Percentiles rank a stretch among this genome's conserved stretches.
phyloP scores from a whole-genome alignment of 2,113 vertebrate genomes.

The Dolichotis patagonum region DNA sequence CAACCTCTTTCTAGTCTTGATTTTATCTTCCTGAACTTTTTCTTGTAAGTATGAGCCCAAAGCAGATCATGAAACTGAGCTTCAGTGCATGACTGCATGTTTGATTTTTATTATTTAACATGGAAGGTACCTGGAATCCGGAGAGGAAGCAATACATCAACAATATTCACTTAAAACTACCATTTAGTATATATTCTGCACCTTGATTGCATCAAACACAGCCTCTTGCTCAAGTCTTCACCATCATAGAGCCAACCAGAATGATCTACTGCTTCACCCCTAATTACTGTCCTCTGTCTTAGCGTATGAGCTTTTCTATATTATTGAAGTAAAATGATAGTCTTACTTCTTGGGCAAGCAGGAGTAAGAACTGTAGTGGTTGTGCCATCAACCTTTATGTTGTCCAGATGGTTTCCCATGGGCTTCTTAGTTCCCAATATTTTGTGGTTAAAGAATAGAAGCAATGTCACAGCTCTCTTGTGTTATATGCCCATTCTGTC shows the following conservation, averaged over 20 bases:
- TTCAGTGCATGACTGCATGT: background rate
- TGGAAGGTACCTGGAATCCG: background rate
- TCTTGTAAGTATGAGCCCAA: background rate
- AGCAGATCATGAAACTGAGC: background rate
- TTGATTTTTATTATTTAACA: constrained; percentile 30
- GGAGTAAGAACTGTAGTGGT: background rate
- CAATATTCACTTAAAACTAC: background rate
- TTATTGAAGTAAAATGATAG: constrained; percentile 11
- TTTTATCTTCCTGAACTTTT: background rate
- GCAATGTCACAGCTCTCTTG: background rate
- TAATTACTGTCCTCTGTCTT: background rate
- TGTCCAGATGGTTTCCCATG: constrained; percentile 4
- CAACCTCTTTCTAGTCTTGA: background rate
- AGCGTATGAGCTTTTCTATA: background rate
- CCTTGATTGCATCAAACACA: background rate
- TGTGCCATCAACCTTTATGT: background rate
- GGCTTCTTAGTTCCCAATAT: constrained; percentile 10
- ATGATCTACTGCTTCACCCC: background rate
- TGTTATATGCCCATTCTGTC: background rate
- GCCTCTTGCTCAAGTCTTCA: background rate
- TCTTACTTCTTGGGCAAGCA: background rate
- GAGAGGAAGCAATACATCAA: background rate
- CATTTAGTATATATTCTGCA: constrained; percentile 1
- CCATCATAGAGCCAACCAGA: background rate
- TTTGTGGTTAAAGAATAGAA: constrained; percentile 34